Evolutionary conservation across 2,797 vertebrate species (phyloP), one percentile per base, ranked within the genome.

Genomic region (Eospalax fontanierii): DNA sequence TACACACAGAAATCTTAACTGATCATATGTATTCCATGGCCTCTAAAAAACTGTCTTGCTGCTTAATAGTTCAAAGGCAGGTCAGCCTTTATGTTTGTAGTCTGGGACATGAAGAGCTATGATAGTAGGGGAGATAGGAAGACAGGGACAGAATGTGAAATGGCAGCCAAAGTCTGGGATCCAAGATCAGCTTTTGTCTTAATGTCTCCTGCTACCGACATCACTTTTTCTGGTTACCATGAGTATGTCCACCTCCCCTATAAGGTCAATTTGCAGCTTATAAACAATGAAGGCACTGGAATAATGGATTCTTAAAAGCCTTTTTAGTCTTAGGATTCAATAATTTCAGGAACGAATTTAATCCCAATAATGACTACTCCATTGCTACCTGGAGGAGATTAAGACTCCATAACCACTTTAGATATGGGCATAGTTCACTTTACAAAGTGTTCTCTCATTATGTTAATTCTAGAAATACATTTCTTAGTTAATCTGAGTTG

Each of bases 401-500:
- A 92, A 87, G 71, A 80, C 65, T 38, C 90, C 59, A 80, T 79
- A 74, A 76, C 0, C 73, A 43, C 66, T 46, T 57, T 43, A 70
- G 6, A 7, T 87, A 66, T n/a, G 26, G 30, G 66, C 50, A 43
- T 80, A 90, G 12, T 61, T 91, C 1, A 71, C 6, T 63, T 70
- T 94, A 88, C 26, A 79, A 85, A 79, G 38, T 70, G 4, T 30
- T n/a, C 4, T 66, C n/a, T 40, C 5, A 59, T 65, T 66, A 91
- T 68, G 54, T 87, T 93, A 61, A 88, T 33, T 33, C n/a, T 46
- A 46, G 14, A 28, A 89, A 87, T 68, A 92, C 7, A 74, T 19
- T 94, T 90, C 65, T 70, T 68, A 83, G 66, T 87, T 40, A 76
- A 81, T 66, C 38, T 70, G 66, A 89, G 54, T 12, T 84, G 68